phyloP scores from a whole-genome alignment of 2,113 vertebrate genomes.

The Bungarus multicinctus region DNA sequence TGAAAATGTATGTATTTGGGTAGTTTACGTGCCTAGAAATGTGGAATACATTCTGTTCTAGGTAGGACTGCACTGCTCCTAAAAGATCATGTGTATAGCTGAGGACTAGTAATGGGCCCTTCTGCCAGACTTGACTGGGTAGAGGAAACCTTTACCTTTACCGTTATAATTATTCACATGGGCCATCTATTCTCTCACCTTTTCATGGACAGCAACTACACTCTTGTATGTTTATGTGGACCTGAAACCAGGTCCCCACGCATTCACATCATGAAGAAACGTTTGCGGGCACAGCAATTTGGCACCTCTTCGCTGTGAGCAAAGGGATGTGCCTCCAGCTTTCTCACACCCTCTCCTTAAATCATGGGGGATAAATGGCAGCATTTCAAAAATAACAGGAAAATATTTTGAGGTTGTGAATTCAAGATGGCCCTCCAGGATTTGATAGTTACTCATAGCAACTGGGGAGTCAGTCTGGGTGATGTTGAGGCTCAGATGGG shows the following conservation, averaged over 20 bases:
- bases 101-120: neutral
- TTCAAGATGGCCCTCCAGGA: neutral
- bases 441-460: neutral
- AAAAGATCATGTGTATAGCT: neutral
- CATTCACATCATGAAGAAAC: neutral
- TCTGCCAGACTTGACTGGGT: neutral
- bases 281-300: neutral
- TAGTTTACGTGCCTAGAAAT: neutral
- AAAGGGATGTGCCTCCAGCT: neutral
- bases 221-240: neutral
- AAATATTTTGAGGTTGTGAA: neutral
- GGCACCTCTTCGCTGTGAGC: neutral
- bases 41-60: neutral
- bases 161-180: neutral
- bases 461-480: neutral
- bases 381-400: neutral
- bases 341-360: neutral
- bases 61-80: neutral
- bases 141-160: neutral
- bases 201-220: neutral
- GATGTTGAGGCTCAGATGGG: neutral
- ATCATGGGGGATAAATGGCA: neutral
- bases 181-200: neutral
- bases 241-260: neutral
- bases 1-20: neutral